These are phyloP conservation scores for Archips crataeganus DNA, from an alignment of 2,888 invertebrate species.

Conservation along the genomic window DNA sequence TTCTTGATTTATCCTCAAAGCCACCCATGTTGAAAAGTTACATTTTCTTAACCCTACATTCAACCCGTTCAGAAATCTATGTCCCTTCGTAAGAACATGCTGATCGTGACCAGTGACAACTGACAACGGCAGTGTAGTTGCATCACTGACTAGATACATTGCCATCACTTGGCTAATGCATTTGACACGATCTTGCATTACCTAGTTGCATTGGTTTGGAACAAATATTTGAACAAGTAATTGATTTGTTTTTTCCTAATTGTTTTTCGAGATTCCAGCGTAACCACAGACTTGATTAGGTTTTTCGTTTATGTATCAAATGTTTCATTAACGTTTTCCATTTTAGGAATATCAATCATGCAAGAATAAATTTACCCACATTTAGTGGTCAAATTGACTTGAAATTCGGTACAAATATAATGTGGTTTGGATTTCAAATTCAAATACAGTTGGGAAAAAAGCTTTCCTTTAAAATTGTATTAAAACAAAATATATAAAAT, in stretches of 20 bases:
- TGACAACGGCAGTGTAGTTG: constrained; percentile 26
- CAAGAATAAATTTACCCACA: too few relatives aligned
- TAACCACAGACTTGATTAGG: constrained; percentile 13
- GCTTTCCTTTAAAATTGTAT: too few relatives aligned
- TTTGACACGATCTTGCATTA: constrained; percentile 38
- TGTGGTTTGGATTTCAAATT: too few relatives aligned
- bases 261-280: constrained; percentile 8
- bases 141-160: constrained; percentile 29
- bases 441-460: too few relatives aligned
- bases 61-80: constrained; percentile 25
- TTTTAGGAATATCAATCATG: too few relatives aligned
- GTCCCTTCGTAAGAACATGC: constrained; percentile 14
- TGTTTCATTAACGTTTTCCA: too few relatives aligned
- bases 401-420: too few relatives aligned
- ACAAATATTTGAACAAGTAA: constrained; percentile 20
- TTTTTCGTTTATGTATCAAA: not conserved
- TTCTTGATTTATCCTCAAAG: not conserved
- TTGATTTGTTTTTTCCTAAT: not conserved
- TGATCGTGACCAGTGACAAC: constrained; percentile 31
- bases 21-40: constrained; percentile 7
- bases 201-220: constrained; percentile 10
- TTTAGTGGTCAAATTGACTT: too few relatives aligned
- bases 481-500: too few relatives aligned
- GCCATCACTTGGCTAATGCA: constrained; percentile 33
- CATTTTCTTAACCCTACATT: constrained; percentile 25